Percentiles rank a stretch among this genome's conserved stretches.
phyloP scores from a whole-genome alignment of 1,140 invertebrate species.

The Pseudobourletiella spinata region DNA sequence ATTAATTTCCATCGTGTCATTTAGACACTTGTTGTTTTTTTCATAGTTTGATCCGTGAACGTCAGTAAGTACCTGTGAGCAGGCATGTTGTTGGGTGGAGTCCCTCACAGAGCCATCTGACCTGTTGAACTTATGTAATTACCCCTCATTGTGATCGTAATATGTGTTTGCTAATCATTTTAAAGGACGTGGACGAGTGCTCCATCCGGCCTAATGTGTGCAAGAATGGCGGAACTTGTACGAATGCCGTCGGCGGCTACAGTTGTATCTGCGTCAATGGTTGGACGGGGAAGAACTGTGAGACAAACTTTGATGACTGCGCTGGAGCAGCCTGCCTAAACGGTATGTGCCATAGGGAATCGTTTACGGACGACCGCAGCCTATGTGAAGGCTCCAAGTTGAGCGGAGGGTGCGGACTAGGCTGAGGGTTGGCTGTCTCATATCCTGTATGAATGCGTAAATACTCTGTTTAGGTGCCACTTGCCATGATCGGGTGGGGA shows the following conservation, averaged over 20 bases:
- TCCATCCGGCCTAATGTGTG: constrained; percentile 61
- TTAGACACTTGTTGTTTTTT: too few relatives aligned
- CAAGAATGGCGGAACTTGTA: constrained; percentile 90
- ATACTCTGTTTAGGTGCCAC: constrained; percentile 53
- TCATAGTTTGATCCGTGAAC: too few relatives aligned
- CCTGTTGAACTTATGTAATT: too few relatives aligned
- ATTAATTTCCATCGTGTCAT: too few relatives aligned
- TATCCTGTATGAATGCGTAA: neutral
- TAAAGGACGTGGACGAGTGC: constrained; percentile 46
- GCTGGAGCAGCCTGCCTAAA: constrained; percentile 88
- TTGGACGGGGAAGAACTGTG: constrained; percentile 84
- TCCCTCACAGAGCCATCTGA: too few relatives aligned
- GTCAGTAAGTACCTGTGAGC: too few relatives aligned
- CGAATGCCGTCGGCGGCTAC: constrained; percentile 78
- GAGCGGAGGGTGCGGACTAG: too few relatives aligned
- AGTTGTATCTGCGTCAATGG: constrained; percentile 95
- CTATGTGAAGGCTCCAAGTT: neutral
- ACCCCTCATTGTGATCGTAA: too few relatives aligned
- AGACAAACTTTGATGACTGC: constrained; percentile 89
- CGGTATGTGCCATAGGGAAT: constrained; percentile 45
- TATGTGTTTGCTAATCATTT: too few relatives aligned
- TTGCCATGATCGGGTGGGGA: constrained; percentile 87
- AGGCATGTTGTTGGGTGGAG: too few relatives aligned
- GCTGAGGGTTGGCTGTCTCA: too few relatives aligned
- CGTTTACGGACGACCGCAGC: neutral